Conservation (phyloP, 1,140 invertebrate genomes). For the Tribolium madens region DNA sequence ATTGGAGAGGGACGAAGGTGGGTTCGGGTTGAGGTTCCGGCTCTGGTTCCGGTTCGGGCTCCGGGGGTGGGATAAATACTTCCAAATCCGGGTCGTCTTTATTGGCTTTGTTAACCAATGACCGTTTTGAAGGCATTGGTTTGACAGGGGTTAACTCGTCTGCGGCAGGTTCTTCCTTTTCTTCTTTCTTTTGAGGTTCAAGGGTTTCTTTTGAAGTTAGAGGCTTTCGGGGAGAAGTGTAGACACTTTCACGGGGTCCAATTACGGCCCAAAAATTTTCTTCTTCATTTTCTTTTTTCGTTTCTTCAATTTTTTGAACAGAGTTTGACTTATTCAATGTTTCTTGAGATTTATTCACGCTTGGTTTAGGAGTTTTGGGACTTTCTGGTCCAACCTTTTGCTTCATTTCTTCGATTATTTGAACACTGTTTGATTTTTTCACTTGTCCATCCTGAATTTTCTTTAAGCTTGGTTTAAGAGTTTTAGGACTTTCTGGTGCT, state of each 20-base stretch:
- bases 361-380: neutral
- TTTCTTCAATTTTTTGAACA: constrained; percentile 18
- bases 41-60: constrained; percentile 55
- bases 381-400: no score
- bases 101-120: constrained; percentile 61
- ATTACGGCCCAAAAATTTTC: constrained; percentile 70
- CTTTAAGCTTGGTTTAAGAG: no score
- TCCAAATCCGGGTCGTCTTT: constrained; percentile 61
- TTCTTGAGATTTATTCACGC: neutral
- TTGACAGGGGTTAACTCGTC: constrained; percentile 18
- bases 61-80: constrained; percentile 58
- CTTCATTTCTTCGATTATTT: no score
- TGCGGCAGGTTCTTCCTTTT: constrained; percentile 24
- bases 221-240: constrained; percentile 43
- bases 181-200: constrained; percentile 65
- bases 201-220: constrained; percentile 37
- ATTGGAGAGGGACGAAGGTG: constrained; percentile 62
- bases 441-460: no score
- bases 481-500: no score
- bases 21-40: constrained; percentile 52
- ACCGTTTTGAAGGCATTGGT: constrained; percentile 60
- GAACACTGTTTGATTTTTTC: no score
- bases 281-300: constrained; percentile 18
- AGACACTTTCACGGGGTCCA: constrained; percentile 69
- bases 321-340: neutral